Percentiles rank a stretch among this genome's conserved stretches.
Evolutionary conservation across 2,797 vertebrate genomes (phyloP).

Genomic region (Podargus strigoides): DNA sequence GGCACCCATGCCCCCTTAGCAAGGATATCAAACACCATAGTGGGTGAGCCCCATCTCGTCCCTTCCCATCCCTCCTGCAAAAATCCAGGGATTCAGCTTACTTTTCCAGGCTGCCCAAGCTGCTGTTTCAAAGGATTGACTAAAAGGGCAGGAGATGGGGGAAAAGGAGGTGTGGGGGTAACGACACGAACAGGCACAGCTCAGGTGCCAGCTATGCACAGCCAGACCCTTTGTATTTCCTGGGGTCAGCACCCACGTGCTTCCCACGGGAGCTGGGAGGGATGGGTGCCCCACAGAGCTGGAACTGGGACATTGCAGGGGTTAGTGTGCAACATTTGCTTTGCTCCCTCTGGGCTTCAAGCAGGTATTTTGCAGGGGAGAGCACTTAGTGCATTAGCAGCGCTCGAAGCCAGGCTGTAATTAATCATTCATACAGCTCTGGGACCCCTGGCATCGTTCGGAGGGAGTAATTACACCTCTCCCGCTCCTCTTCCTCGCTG

Average conservation of each 20-base stretch:
- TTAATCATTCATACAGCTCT: slow-evolving; percentile 61
- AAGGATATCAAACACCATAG: fast-evolving
- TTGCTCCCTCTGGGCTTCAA: background rate
- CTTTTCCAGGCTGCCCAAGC: background rate
- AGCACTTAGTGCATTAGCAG: slow-evolving; percentile 35
- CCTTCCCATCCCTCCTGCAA: background rate
- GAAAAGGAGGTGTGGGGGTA: background rate
- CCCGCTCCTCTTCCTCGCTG: background rate
- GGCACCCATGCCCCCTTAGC: fast-evolving
- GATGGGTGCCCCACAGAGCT: background rate
- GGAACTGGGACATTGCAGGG: background rate
- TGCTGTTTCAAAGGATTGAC: fast-evolving
- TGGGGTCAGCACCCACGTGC: fast-evolving
- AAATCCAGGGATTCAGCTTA: background rate
- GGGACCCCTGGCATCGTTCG: slow-evolving; percentile 17
- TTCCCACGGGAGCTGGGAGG: fast-evolving
- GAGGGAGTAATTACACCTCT: slow-evolving; percentile 39
- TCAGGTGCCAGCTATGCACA: fast-evolving
- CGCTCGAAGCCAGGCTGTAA: background rate
- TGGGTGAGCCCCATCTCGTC: background rate
- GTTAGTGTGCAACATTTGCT: fast-evolving
- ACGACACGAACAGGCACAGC: fast-evolving
- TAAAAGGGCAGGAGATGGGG: background rate
- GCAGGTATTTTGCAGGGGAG: background rate
- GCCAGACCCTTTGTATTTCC: fast-evolving